phyloP scores from a whole-genome alignment of 64 coral and sea anemone species.

The Actinia tenebrosa region DNA sequence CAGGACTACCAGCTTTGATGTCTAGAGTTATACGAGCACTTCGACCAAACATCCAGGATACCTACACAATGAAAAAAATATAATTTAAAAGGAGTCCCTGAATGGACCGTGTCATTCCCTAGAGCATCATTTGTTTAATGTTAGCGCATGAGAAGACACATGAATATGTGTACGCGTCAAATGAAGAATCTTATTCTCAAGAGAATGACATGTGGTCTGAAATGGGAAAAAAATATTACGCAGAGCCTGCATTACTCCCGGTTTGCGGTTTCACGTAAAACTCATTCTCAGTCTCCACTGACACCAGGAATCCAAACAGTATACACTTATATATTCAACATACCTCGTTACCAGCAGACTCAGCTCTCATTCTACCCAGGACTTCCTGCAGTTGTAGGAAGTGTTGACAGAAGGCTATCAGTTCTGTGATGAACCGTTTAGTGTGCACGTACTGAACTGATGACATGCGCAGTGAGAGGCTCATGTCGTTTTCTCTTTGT shows the following conservation, averaged over 20 bases:
- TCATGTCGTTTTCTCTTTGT: slow-evolving; percentile 73
- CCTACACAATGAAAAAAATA: slow-evolving; percentile 18
- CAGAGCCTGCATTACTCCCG: no score
- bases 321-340: not conserved
- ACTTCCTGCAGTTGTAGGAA: slow-evolving; percentile 91
- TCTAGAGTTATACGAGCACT: slow-evolving; percentile 71
- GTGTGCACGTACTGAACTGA: slow-evolving; percentile 98
- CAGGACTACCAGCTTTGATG: slow-evolving; percentile 85
- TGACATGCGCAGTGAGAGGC: slow-evolving; percentile 80
- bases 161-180: no score
- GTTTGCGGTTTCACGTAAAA: no score
- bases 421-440: slow-evolving; percentile 72
- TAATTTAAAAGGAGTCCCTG: no score
- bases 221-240: no score
- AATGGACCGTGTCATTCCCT: no score
- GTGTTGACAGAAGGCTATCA: slow-evolving; percentile 87
- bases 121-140: no score
- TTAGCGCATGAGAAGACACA: no score
- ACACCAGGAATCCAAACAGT: no score
- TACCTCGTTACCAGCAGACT: slow-evolving; percentile 83
- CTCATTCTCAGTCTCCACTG: no score
- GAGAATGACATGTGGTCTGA: no score
- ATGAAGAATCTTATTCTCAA: no score
- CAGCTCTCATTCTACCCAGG: slow-evolving; percentile 85
- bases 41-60: slow-evolving; percentile 61